Percentiles rank a stretch among this genome's conserved stretches.
Evolutionary conservation across 2,888 invertebrate species (phyloP).

Genomic region (Tetranychus piercei): DNA sequence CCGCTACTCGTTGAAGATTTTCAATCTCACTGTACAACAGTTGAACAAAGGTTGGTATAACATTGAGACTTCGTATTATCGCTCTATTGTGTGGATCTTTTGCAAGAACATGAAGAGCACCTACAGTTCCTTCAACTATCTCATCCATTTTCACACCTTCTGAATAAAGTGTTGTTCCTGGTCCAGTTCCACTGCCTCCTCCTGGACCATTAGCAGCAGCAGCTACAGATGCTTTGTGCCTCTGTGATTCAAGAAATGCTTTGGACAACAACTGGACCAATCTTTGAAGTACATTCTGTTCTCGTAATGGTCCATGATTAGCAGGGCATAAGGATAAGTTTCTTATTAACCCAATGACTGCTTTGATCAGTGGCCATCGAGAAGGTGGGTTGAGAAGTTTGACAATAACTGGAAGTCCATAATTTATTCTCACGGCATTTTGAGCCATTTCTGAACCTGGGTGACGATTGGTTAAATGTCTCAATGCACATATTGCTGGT

Average conservation of each 20-base stretch:
- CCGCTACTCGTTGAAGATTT: slow-evolving; percentile 88
- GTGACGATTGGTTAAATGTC: slow-evolving; percentile 91
- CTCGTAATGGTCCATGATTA: slow-evolving; percentile 81
- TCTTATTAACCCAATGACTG: slow-evolving; percentile 86
- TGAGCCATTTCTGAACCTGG: slow-evolving; percentile 92
- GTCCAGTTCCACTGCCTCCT: slow-evolving; percentile 37
- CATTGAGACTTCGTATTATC: slow-evolving; percentile 73
- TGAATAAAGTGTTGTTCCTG: slow-evolving; percentile 41
- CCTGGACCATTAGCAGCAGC: slow-evolving; percentile 40
- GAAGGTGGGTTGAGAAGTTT: slow-evolving; percentile 89
- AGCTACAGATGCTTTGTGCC: slow-evolving; percentile 57
- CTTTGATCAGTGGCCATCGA: slow-evolving; percentile 88
- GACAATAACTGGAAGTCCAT: slow-evolving; percentile 75
- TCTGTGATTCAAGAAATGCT: slow-evolving; percentile 70
- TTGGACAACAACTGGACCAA: slow-evolving; percentile 76
- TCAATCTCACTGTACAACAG: slow-evolving; percentile 90
- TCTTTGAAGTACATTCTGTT: slow-evolving; percentile 83
- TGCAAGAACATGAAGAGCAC: slow-evolving; percentile 88
- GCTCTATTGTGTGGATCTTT: slow-evolving; percentile 79
- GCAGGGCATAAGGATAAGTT: slow-evolving; percentile 89
- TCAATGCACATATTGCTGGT: slow-evolving; percentile 90
- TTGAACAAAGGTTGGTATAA: slow-evolving; percentile 88
- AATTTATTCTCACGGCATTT: slow-evolving; percentile 80
- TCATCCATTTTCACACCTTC: slow-evolving; percentile 98
- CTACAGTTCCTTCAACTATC: slow-evolving; percentile 93